Evolutionary conservation across 2,113 vertebrate genomes (phyloP).

Genomic region (Ariopsis seemanni): DNA sequence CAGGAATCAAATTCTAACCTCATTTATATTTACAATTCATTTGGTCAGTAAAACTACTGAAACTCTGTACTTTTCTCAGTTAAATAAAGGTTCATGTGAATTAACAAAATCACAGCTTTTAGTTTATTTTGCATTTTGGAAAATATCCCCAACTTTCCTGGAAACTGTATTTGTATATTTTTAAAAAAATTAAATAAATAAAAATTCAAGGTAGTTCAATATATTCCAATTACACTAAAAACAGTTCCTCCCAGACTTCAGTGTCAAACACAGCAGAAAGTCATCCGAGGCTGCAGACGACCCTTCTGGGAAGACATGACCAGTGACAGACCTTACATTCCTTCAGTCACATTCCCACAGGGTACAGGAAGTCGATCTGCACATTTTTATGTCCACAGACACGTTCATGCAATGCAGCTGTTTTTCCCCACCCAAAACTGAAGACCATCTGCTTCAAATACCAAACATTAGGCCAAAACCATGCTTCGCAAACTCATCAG

Average conservation of each 20-base stretch:
- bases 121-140: too few relatives aligned
- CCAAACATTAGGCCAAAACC: neutral
- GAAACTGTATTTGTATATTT: too few relatives aligned
- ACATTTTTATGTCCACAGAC: conserved; percentile 13
- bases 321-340: conserved; percentile 32
- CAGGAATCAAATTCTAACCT: too few relatives aligned
- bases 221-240: neutral
- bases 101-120: too few relatives aligned
- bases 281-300: neutral
- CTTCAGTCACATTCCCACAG: conserved; percentile 24
- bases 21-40: too few relatives aligned
- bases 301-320: conserved; percentile 1
- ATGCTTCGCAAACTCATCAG: neutral
- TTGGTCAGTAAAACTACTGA: too few relatives aligned
- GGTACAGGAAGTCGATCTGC: conserved; percentile 48
- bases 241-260: neutral
- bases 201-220: neutral
- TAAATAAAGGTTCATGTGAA: too few relatives aligned
- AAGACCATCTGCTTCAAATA: conserved; percentile 30
- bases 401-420: conserved; percentile 29
- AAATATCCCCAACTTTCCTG: too few relatives aligned
- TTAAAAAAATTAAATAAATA: too few relatives aligned
- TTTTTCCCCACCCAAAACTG: neutral
- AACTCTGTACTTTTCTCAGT: too few relatives aligned
- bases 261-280: neutral